Percentiles rank a stretch among this genome's conserved stretches.
Conservation (phyloP, 2,113 vertebrate species). For the Lates calcarifer region DNA sequence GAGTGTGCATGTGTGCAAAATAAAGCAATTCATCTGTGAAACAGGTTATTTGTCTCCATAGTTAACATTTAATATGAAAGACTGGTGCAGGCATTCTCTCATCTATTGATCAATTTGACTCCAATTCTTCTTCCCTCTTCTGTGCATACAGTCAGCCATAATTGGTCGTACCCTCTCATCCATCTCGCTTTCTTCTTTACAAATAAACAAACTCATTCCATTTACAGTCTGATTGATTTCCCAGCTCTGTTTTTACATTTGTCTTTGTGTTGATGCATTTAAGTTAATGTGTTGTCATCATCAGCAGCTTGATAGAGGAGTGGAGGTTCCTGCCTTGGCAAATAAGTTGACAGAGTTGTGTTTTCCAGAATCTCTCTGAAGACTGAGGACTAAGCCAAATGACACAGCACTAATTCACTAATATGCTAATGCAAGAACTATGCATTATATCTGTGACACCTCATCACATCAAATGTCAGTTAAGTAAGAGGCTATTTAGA, state of each 20-base stretch:
- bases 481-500: slow-evolving; percentile 14
- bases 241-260: slow-evolving; percentile 32
- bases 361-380: slow-evolving; percentile 12
- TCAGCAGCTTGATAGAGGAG: slow-evolving; percentile 24
- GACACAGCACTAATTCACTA: slow-evolving; percentile 28
- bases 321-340: slow-evolving; percentile 22
- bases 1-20: background rate
- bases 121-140: slow-evolving; percentile 19
- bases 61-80: slow-evolving; percentile 52
- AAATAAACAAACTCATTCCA: slow-evolving; percentile 56
- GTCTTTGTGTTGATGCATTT: slow-evolving; percentile 49
- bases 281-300: slow-evolving; percentile 41
- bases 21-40: slow-evolving; percentile 44
- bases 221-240: slow-evolving; percentile 52
- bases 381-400: slow-evolving; percentile 26
- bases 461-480: slow-evolving; percentile 14
- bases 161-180: slow-evolving; percentile 36
- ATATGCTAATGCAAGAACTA: background rate
- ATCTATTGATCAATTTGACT: slow-evolving; percentile 53
- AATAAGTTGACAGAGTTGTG: background rate
- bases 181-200: slow-evolving; percentile 28
- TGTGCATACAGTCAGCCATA: slow-evolving; percentile 34
- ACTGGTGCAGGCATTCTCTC: slow-evolving; percentile 28
- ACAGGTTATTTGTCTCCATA: slow-evolving; percentile 36
- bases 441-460: slow-evolving; percentile 15